These are phyloP conservation scores for Caenorhabditis afra DNA, from an alignment of 2,888 invertebrate species.

Conservation along the genomic window DNA sequence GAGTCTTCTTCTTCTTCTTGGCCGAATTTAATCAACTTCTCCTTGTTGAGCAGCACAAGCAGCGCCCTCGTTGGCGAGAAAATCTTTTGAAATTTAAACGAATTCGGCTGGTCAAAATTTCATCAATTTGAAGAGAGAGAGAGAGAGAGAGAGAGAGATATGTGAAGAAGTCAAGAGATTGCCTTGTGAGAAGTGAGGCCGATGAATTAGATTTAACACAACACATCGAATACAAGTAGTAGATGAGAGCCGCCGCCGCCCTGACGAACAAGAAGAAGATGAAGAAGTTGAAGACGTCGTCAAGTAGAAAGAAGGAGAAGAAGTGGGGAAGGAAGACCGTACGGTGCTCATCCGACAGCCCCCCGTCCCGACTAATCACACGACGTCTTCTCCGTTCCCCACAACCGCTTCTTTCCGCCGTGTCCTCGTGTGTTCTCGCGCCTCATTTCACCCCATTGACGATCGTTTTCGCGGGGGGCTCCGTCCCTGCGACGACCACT, in stretches of 20 bases:
- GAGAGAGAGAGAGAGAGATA: not conserved
- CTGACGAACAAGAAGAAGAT: conserved; percentile 35
- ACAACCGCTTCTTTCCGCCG: not conserved
- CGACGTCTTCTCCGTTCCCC: conserved; percentile 2
- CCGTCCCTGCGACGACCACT: conserved; percentile 7
- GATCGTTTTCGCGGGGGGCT: conserved; percentile 37
- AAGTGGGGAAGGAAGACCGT: no score
- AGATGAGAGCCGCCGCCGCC: conserved; percentile 24
- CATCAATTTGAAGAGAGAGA: conserved; percentile 50
- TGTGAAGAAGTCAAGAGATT: conserved; percentile 41
- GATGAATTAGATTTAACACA: conserved; percentile 58
- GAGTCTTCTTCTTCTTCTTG: no score
- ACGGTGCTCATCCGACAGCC: no score
- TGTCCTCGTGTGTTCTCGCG: conserved; percentile 27
- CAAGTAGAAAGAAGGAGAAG: no score
- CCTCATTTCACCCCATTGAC: conserved; percentile 63
- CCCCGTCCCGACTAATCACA: not conserved
- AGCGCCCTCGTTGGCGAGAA: conserved; percentile 31
- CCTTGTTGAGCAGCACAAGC: conserved; percentile 24
- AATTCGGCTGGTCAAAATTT: conserved; percentile 50
- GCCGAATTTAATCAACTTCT: conserved; percentile 52
- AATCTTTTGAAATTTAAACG: conserved; percentile 62
- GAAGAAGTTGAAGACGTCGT: not conserved
- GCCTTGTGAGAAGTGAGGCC: conserved; percentile 26
- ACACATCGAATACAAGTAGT: conserved; percentile 39